Evolutionary conservation across 92 coral and sea anemone species (phyloP), one percentile per base, ranked within the genome.

Genomic region (Galaxea fascicularis): DNA sequence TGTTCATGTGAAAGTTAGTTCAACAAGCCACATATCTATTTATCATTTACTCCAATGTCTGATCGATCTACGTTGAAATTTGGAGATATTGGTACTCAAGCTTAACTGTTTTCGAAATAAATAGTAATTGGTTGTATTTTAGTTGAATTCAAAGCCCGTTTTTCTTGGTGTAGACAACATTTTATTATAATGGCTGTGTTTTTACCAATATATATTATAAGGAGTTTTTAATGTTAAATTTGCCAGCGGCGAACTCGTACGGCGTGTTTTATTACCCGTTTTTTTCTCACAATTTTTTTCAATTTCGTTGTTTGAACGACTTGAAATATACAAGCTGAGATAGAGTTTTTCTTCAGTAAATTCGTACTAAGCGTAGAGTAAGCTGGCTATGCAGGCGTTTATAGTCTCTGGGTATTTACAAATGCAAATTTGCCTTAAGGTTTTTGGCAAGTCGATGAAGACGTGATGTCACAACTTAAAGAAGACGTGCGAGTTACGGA

Each of bases 1-100:
- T 21, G 15, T 78, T 26, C 21, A 21, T 31, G 13, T 20, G 1
- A 29, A 26, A 6, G 35, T 15, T 14, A 30, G 46, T 30, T 67
- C 73, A 41, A 30, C 10, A 12, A 67, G 24, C 46, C 73, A 41
- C 6, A 17, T 20, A 67, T 30, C 16, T 35, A 67, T 67, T 2
- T 25, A 25, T 70, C 53, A 52, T 39, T 18, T 79, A 7, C 51
- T 65, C 26, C 25, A 76, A 35, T 16, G 0, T 21, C 13, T 39
- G 71, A 78, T 78, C 73, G 39, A 63, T 35, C 67, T 31, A 27
- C 28, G 22, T 39, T 18, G 76, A 71, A 79, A 67, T 79, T 74
- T 66, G 27, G 9, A 79, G 66, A 79, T 79, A 79, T 79, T 79
- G 84, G 29, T n/a, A 41, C 10, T n/a, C n/a, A n/a, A n/a, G n/a